Evolutionary conservation across 2,797 vertebrate genomes (phyloP), one percentile per base, ranked within the genome.

Genomic region (Pangasius djambal): DNA sequence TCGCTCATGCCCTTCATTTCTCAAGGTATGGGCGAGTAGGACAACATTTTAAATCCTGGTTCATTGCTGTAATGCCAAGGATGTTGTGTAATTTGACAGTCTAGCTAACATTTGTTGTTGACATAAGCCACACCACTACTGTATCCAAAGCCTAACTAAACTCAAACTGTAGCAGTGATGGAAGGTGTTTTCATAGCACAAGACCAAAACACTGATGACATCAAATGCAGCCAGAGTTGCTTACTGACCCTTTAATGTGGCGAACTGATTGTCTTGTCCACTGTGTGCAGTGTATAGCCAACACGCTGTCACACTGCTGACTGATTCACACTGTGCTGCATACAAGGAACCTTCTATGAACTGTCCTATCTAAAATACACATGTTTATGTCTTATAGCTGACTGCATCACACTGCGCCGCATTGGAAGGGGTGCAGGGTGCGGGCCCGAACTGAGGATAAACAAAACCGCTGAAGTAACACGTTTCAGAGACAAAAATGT

Each of bases 371-470:
- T 12, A 22, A 67, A 15, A 22, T 12, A 34, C n/a, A 70, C n/a
- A 55, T 34, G 3, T 37, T 37, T 9, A 37, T 55, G 81, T 37
- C n/a, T 85, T 70, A 22, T 88, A 89, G 65, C 79, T 65, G 92
- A 93, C 94, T 95, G 95, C 96, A 96, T 95, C 94, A 95, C 93
- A 92, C 93, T 96, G 95, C 94, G 95, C 93, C 94, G 95, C 92
- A 88, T 69, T 92, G 91, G 13, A 86, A 83, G 89, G 90, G 87
- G 89, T 90, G 92, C 93, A 93, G 90, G 87, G 89, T 90, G 92
- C 93, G 65, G 91, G 75, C 92, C 91, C 1, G 78, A 89, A 93
- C 92, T 88, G 92, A 92, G 86, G 82, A 89, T 93, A 94, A 74
- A 94, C 91, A 94, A 91, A 87, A 91, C 92, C 93, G 87, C 84